Evolutionary conservation across 2,797 vertebrate genomes (phyloP), one percentile per base, ranked within the genome.

Genomic region (Mionectes olivaceus): DNA sequence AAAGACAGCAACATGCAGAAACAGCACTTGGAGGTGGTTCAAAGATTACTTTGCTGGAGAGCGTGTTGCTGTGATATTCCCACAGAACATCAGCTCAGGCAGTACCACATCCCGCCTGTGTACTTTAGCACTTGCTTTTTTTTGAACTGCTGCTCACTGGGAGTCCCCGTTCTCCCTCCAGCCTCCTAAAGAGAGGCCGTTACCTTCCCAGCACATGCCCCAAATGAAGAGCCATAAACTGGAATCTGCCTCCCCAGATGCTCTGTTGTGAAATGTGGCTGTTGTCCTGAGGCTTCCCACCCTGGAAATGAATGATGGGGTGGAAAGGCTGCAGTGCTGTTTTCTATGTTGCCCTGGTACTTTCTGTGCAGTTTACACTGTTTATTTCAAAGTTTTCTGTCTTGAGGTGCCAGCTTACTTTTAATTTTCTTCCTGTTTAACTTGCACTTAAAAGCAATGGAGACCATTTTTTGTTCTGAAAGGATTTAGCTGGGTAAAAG

Each of bases 1-100:
- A 89, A 95, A 95, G 94, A 84, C 83, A 59, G 80, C 83, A 93
- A 94, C 32, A 83, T 84, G 93, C 83, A 95, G 90, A 90, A 95
- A 84, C 95, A 95, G 90, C 85, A 61, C 83, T 95, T 95, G 93
- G 94, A 96, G 91, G 9, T 90, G 70, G 67, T 90, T 95, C 95
- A 94, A 75, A 93, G 85, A 90, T 90, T 37, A 88, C 81, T 96
- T 91, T 49, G 61, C 84, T 86, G 74, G 88, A 87, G 91, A 90
- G 70, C 30, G 30, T 0, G 5, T 87, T 89, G 35, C 77, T 93
- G 83, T 83, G 82, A 93, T 94, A 91, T 94, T 96, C 93, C 96
- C 94, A 93, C 85, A 89, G 90, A 94, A 88, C 55, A 81, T 37
- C 57, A 65, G 39, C 90, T 90, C 39, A 4, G 60, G 87, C 63